Evolutionary conservation across 2,888 invertebrate genomes (phyloP).

Genomic region (Pyralis farinalis): DNA sequence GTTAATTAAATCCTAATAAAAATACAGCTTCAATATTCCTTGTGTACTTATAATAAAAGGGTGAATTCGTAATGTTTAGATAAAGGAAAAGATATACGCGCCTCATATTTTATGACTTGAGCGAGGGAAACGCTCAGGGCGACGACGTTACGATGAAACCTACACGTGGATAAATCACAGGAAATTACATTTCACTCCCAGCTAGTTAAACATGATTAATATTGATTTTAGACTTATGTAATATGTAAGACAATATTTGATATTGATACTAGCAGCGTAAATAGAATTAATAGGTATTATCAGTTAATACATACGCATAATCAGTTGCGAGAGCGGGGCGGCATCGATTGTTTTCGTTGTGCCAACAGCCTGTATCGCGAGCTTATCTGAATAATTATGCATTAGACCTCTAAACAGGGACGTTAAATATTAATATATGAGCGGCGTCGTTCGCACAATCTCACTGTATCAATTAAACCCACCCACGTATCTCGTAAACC

Average conservation of each 20-base stretch:
- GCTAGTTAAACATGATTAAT: slow-evolving; percentile 49
- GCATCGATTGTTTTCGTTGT: slow-evolving; percentile 20
- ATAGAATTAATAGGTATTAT: slow-evolving; percentile 18
- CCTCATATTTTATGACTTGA: slow-evolving; percentile 21
- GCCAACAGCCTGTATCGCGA: slow-evolving; percentile 22
- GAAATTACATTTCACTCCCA: slow-evolving; percentile 41
- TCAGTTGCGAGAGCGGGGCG: slow-evolving; percentile 4
- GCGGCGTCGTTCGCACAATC: slow-evolving; percentile 59
- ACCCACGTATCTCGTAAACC: slow-evolving; percentile 65
- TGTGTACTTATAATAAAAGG: slow-evolving; percentile 33
- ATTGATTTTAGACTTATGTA: slow-evolving; percentile 49
- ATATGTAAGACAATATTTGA: slow-evolving; percentile 45
- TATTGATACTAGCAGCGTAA: slow-evolving; percentile 29
- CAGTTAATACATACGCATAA: slow-evolving; percentile 10
- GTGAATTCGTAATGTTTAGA: slow-evolving; percentile 34
- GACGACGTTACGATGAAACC: slow-evolving; percentile 23
- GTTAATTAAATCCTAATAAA: slow-evolving; percentile 74
- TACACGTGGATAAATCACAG: slow-evolving; percentile 38
- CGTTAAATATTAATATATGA: slow-evolving; percentile 64
- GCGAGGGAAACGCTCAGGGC: slow-evolving; percentile 34
- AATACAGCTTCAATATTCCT: slow-evolving; percentile 28
- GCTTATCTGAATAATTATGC: slow-evolving; percentile 49
- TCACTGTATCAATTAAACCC: slow-evolving; percentile 63
- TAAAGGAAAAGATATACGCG: slow-evolving; percentile 29
- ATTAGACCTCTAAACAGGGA: slow-evolving; percentile 44